A percentile compares a stretch with the other conserved stretches of the same genome.
Conservation (phyloP, 2,888 invertebrate species). For the Melangyna quadrimaculata region DNA sequence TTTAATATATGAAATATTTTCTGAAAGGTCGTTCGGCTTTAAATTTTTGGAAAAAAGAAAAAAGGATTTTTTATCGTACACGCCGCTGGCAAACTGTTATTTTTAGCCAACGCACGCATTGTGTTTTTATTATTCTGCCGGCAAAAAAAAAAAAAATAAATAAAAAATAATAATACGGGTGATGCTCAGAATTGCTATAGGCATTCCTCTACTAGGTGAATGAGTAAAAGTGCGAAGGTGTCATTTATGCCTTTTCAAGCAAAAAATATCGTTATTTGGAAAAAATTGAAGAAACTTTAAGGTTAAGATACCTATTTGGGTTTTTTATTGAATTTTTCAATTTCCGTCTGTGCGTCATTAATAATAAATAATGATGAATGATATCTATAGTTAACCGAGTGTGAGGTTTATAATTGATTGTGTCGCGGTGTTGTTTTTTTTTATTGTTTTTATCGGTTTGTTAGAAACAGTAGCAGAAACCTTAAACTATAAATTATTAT, state of each 20-base stretch:
- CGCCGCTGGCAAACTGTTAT: background rate
- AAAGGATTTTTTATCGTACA: background rate
- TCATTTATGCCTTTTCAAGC: conserved; percentile 15
- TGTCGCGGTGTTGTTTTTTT: background rate
- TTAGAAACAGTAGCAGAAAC: background rate
- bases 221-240: conserved; percentile 6
- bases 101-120: background rate
- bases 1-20: background rate
- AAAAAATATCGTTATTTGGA: background rate
- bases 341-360: conserved; percentile 5
- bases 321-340: conserved; percentile 7
- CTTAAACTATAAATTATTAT: background rate
- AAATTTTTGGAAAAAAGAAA: background rate
- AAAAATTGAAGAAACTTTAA: background rate
- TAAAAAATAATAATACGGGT: background rate
- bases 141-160: too few relatives aligned
- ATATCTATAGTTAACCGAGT: background rate
- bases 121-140: background rate
- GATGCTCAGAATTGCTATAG: background rate
- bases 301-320: background rate
- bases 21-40: background rate
- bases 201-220: background rate
- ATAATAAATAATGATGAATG: conserved; percentile 21
- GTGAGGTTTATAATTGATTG: conserved; percentile 12
- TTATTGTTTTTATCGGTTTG: background rate